Conservation (phyloP, 2,888 invertebrate species). For the Melikaiella ostensackeni region DNA sequence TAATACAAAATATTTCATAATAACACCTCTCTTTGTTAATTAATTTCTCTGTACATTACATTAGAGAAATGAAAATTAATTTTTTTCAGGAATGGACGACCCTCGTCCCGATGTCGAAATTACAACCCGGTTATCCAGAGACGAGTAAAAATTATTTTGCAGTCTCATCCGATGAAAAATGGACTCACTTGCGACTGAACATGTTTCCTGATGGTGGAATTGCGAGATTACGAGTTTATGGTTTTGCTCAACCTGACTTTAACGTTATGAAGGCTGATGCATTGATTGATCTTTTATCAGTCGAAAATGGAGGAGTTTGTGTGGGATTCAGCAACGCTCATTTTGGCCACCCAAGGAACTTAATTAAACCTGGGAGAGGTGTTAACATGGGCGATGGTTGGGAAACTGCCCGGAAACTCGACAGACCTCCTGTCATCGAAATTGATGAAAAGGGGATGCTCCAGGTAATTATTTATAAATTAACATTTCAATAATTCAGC, state of each 20-base stretch:
- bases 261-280: slow-evolving; percentile 62
- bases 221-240: slow-evolving; percentile 81
- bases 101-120: slow-evolving; percentile 79
- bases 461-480: slow-evolving; percentile 7
- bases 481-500: neutral
- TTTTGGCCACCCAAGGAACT: slow-evolving; percentile 82
- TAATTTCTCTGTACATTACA: too few relatives aligned
- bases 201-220: slow-evolving; percentile 84
- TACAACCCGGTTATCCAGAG: slow-evolving; percentile 80
- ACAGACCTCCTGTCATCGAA: slow-evolving; percentile 79
- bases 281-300: slow-evolving; percentile 77
- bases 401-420: slow-evolving; percentile 83
- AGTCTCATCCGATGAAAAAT: slow-evolving; percentile 77
- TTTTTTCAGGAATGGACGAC: slow-evolving; percentile 80
- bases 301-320: slow-evolving; percentile 80
- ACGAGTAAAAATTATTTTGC: slow-evolving; percentile 81
- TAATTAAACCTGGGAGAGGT: slow-evolving; percentile 79
- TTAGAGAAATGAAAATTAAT: neutral
- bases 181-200: slow-evolving; percentile 82
- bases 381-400: slow-evolving; percentile 82
- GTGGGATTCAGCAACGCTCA: slow-evolving; percentile 82
- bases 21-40: too few relatives aligned
- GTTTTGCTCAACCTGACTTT: slow-evolving; percentile 75
- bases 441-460: neutral
- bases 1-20: too few relatives aligned